Evolutionary conservation across 1,140 invertebrate species (phyloP).

Genomic region (Patella vulgata): DNA sequence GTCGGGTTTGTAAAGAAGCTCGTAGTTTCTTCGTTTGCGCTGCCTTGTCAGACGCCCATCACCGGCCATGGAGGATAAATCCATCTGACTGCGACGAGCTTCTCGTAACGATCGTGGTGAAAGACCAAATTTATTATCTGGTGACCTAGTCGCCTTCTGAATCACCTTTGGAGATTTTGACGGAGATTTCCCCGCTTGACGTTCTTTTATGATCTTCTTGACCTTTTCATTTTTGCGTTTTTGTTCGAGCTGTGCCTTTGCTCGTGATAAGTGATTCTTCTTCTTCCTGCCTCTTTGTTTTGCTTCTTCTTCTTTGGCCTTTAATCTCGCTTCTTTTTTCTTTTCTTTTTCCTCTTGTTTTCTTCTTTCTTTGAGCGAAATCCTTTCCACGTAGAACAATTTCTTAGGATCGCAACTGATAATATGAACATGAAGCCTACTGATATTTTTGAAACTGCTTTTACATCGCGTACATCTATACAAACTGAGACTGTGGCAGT

Average conservation of each 20-base stretch:
- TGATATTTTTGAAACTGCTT: constrained; percentile 42
- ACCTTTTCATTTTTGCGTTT: too few species aligned
- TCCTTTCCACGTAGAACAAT: too few species aligned
- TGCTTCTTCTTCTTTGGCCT: background rate
- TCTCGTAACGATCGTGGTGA: too few species aligned
- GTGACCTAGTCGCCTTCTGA: too few species aligned
- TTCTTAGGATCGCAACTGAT: constrained; percentile 46
- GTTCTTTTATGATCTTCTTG: too few species aligned
- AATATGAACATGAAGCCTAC: constrained; percentile 47
- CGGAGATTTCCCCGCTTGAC: constrained; percentile 3
- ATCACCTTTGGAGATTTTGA: constrained; percentile 2
- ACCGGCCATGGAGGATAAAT: too few species aligned
- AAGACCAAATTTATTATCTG: too few species aligned
- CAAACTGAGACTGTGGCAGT: constrained; percentile 17
- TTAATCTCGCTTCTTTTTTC: background rate
- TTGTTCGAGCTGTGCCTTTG: too few species aligned
- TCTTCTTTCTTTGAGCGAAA: background rate
- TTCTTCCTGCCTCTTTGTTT: background rate
- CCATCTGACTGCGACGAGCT: too few species aligned
- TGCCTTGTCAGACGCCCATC: too few species aligned
- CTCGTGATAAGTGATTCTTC: too few species aligned
- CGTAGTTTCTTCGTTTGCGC: constrained; percentile 33
- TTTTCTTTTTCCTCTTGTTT: constrained; percentile 6
- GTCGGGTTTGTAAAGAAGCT: constrained; percentile 52
- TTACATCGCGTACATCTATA: constrained; percentile 48